phyloP scores from a whole-genome alignment of 2,797 vertebrate genomes.

The Macroramphosus scolopax region DNA sequence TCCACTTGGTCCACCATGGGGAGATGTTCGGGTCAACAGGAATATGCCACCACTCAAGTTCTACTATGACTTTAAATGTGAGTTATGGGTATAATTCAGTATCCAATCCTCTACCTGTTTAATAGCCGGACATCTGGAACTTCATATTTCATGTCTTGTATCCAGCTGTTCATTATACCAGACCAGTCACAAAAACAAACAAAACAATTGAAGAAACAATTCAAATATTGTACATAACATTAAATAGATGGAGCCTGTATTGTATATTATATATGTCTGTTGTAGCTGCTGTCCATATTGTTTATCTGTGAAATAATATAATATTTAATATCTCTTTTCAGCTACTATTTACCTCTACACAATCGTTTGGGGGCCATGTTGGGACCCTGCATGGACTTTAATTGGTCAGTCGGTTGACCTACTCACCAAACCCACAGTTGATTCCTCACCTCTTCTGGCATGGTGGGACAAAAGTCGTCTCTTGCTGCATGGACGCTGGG shows the following conservation, averaged over 20 bases:
- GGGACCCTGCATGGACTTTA: slow-evolving; percentile 98
- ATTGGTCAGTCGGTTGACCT: slow-evolving; percentile 95
- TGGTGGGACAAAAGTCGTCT: slow-evolving; percentile 99
- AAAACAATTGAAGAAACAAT: no score
- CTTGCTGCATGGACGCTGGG: slow-evolving; percentile 89
- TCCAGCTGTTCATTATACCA: no score
- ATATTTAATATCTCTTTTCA: slow-evolving; percentile 48
- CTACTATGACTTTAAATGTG: slow-evolving; percentile 95
- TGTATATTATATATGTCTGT: no score
- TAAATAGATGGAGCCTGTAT: no score
- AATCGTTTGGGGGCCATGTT: slow-evolving; percentile 97
- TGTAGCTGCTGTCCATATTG: no score
- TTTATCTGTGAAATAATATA: no score
- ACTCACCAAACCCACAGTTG: slow-evolving; percentile 91
- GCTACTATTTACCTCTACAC: slow-evolving; percentile 93
- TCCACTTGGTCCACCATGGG: slow-evolving; percentile 88
- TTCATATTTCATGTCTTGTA: neutral
- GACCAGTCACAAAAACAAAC: no score
- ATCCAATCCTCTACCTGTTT: neutral
- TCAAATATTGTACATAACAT: no score
- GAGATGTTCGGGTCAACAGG: slow-evolving; percentile 86
- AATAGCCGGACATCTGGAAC: neutral
- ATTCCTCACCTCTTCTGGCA: slow-evolving; percentile 88
- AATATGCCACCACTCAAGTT: slow-evolving; percentile 98
- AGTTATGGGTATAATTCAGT: slow-evolving; percentile 52